phyloP scores from a whole-genome alignment of 2,888 invertebrate genomes.

The Trichogramma dendrolimi region DNA sequence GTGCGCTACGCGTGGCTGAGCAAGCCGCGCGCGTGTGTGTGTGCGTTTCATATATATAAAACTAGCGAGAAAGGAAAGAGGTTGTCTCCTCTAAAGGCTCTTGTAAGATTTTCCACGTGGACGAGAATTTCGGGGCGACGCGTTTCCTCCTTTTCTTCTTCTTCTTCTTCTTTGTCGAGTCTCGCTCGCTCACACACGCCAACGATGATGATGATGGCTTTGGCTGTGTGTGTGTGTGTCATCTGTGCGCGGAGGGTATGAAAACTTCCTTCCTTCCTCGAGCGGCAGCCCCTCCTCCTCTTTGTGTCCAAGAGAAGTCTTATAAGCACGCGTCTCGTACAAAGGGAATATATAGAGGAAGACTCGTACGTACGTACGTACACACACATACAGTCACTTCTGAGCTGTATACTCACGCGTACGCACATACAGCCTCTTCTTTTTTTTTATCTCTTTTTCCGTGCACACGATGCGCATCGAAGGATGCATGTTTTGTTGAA shows the following conservation, averaged over 20 bases:
- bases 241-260: slow-evolving; percentile 4
- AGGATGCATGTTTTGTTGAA: no score
- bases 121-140: no score
- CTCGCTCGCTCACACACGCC: no score
- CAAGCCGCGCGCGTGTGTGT: no score
- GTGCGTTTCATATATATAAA: no score
- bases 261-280: slow-evolving; percentile 26
- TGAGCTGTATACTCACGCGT: neutral
- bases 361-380: neutral
- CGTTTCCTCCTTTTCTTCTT: no score
- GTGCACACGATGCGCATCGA: neutral
- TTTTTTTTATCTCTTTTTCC: neutral
- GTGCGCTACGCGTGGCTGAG: no score
- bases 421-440: neutral
- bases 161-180: no score
- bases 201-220: no score
- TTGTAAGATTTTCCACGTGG: neutral
- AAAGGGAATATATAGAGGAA: slow-evolving; percentile 27
- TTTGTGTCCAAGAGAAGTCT: no score
- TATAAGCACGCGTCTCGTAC: slow-evolving; percentile 6
- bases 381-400: neutral
- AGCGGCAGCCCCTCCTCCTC: neutral
- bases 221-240: no score
- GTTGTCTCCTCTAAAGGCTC: slow-evolving; percentile 7
- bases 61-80: neutral